phyloP scores from a whole-genome alignment of 1,140 invertebrate genomes.

The Drosophila takahashii region DNA sequence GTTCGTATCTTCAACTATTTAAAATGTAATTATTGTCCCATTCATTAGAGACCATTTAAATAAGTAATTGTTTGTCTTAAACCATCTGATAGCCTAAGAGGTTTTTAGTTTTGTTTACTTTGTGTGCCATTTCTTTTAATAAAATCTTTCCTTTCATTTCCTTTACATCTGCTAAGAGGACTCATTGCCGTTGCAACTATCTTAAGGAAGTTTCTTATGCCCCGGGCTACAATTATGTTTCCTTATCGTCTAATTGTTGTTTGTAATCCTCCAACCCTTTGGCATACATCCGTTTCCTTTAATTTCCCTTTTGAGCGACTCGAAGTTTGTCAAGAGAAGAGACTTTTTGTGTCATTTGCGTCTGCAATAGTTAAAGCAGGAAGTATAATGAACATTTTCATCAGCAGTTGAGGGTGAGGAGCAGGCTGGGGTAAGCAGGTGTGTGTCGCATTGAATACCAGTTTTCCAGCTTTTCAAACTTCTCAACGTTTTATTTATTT shows the following conservation, averaged over 20 bases:
- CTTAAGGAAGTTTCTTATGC: conserved; percentile 16
- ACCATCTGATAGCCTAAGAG: neutral
- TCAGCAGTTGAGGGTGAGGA: neutral
- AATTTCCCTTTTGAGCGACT: conserved; percentile 33
- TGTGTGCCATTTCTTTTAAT: conserved; percentile 20
- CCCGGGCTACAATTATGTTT: conserved; percentile 35
- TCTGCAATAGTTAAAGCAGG: conserved; percentile 25
- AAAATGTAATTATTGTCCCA: neutral
- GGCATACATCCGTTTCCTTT: conserved; percentile 46
- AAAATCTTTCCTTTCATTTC: conserved; percentile 24
- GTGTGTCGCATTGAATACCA: conserved; percentile 37
- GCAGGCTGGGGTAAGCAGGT: conserved; percentile 5
- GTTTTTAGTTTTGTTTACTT: conserved; percentile 1
- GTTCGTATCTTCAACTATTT: neutral
- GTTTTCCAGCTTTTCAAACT: conserved; percentile 46
- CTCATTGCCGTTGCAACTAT: conserved; percentile 10
- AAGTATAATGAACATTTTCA: conserved; percentile 39
- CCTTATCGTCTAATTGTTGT: conserved; percentile 46
- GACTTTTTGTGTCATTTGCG: conserved; percentile 34
- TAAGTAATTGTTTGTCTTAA: neutral
- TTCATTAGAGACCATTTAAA: neutral
- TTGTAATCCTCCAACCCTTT: conserved; percentile 29
- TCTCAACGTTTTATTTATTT: conserved; percentile 58
- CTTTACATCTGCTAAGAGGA: conserved; percentile 5
- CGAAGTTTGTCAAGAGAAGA: conserved; percentile 27